Evolutionary conservation across 2,888 invertebrate genomes (phyloP).

Genomic region (Nysson spinosus): DNA sequence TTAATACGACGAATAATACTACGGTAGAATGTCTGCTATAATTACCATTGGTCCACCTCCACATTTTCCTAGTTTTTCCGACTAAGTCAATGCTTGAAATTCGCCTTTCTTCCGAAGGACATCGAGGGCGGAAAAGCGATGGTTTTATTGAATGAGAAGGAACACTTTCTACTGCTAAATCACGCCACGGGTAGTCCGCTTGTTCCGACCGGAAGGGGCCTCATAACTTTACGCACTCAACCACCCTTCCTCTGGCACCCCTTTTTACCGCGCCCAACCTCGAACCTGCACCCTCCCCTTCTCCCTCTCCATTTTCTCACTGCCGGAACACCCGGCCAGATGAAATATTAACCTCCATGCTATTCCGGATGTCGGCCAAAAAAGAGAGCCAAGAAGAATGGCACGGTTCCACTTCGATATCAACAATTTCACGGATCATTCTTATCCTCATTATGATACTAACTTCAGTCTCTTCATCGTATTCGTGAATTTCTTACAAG

Average conservation of each 20-base stretch:
- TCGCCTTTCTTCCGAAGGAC: constrained; percentile 18
- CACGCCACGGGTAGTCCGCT: constrained; percentile 68
- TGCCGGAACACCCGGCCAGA: constrained; percentile 72
- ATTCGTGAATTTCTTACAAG: too few relatives aligned
- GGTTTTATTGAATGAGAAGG: constrained; percentile 69
- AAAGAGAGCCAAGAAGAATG: constrained; percentile 33
- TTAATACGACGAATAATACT: constrained; percentile 30
- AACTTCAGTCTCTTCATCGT: too few relatives aligned
- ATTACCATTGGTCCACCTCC: constrained; percentile 4
- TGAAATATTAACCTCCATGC: constrained; percentile 73
- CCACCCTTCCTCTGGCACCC: constrained; percentile 48
- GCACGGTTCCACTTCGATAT: constrained; percentile 26
- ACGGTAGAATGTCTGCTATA: constrained; percentile 13
- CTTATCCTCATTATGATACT: constrained; percentile 18
- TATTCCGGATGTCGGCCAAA: constrained; percentile 63
- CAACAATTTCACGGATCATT: constrained; percentile 33
- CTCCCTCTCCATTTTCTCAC: constrained; percentile 72
- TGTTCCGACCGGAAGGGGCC: constrained; percentile 69
- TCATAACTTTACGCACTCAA: constrained; percentile 68
- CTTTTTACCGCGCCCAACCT: constrained; percentile 45
- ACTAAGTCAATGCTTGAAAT: neutral
- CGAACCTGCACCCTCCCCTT: constrained; percentile 58
- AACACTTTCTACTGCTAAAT: constrained; percentile 66
- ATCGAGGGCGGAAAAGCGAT: constrained; percentile 44
- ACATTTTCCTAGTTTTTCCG: constrained; percentile 17